Base-by-base conservation (phyloP, 2,797 vertebrate species). In the Aulostomus chinensis region DNA sequence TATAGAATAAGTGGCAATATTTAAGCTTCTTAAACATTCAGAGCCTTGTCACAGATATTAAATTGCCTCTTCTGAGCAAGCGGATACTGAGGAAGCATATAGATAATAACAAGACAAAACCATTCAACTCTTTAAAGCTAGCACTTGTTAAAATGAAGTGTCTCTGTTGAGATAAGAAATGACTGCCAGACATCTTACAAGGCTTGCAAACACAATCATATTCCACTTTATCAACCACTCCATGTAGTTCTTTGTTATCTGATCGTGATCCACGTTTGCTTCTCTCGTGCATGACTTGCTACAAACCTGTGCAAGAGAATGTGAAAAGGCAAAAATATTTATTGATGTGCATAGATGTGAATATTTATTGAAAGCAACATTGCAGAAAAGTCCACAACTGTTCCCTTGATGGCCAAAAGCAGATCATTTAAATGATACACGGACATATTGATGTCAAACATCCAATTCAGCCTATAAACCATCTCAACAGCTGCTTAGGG, bases 11-110 rank as follows among this genome's bases (percentile, higher is more conserved):
- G 11, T 43, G 32, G 21, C 17, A 1, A 54, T 48, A 60, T 54
- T 55, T 40, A 49, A 56, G 41, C 58, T 63, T 42, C 32, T 63
- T 58, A 50, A 67, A 63, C 56, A 68, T 62, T 60, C 62, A 65
- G 31, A 35, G 72, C 9, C 38, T 59, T 78, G 76, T 67, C 64
- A 49, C 20, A 45, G 31, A 71, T 68, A 58, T 49, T 68, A 59
- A 78, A 80, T 68, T 41, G 55, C 46, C 32, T 73, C 53, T 39
- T 50, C 43, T 34, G 12, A 46, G 48, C 7, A 4, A 58, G 18
- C 18, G 65, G 59, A 68, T 26, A 57, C 28, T 40, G 26, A 8
- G 31, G 18, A 33, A 58, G 50, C 32, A 33, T 29, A 45, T 28
- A 59, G 55, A 68, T 39, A 68, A 46, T 32, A 62, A 53, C 35